Evolutionary conservation across 1,140 invertebrate species (phyloP), one percentile per base, ranked within the genome.

Genomic region (Drusus annulatus): DNA sequence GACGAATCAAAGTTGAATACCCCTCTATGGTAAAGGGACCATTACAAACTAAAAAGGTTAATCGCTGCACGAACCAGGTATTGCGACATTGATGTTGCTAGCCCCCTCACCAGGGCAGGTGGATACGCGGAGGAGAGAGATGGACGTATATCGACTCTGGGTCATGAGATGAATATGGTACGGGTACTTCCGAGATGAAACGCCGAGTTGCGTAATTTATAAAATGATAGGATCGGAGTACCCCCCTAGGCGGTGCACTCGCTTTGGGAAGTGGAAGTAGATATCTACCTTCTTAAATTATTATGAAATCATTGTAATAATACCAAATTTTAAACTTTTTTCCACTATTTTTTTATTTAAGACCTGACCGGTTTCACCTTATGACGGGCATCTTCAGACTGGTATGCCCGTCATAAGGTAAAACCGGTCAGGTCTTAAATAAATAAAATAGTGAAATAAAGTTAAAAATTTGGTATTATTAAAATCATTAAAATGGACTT

Each of bases 41-140:
- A 31, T 28, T 28, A 23, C 31, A 62, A 31, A 75, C 21, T 75
- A 52, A 62, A 76, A 76, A 76, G 74, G 74, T 76, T 76, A 76
- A 76, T 62, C 74, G 15, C 74, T 13, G 16, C 74, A 45, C 56
- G 74, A 19, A 36, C 3, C 15, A 74, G 51, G 56, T 58, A 76
- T 76, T 76, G 56, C 74, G 28, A 62, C 74, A 76, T 23, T 28
- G 25, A 13, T 17, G 15, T 4, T 45, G 54, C 56, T 36, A 36
- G 36, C 74, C 45, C 74, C 13, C 3, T 62, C 54, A 1, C 19
- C 74, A 6, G 19, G 16, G 16, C 56, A 17, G 54, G 56, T n/a
- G 25, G 6, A 15, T 28, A 23, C 21, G 28, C 31, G 74, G 15
- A n/a, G 62, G 71, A 76, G 28, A 13, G 56, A 28, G 74, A 62